A percentile compares a stretch with the other conserved stretches of the same genome.
Evolutionary conservation across 2,888 invertebrate species (phyloP).

Genomic region (Rhogogaster chlorosoma): DNA sequence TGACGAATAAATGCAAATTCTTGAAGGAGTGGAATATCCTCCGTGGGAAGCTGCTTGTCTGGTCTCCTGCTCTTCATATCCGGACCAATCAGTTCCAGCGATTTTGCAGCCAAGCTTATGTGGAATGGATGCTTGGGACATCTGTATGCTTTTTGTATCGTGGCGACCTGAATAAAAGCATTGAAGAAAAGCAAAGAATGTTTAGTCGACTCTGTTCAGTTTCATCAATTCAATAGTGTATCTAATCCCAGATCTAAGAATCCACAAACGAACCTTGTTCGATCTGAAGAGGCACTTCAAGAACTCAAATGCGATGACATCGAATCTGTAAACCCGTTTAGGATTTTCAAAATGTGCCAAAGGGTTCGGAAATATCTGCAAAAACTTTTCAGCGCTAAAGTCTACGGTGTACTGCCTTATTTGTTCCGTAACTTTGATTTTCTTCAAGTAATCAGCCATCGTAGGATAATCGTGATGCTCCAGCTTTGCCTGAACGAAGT

Average conservation of each 20-base stretch:
- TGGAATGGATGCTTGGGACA: conserved; percentile 50
- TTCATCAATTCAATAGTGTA: conserved; percentile 56
- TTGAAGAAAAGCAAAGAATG: neutral
- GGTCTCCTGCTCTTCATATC: conserved; percentile 64
- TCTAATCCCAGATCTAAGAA: conserved; percentile 55
- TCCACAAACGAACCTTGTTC: conserved; percentile 54
- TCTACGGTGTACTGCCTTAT: conserved; percentile 76
- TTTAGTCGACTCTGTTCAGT: conserved; percentile 56
- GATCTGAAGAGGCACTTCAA: conserved; percentile 61
- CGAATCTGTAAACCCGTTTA: conserved; percentile 55
- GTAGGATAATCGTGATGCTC: conserved; percentile 67
- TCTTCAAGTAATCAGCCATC: conserved; percentile 60
- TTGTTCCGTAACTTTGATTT: conserved; percentile 69
- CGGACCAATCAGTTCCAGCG: conserved; percentile 53
- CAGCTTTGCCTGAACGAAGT: conserved; percentile 64
- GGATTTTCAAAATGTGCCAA: conserved; percentile 59
- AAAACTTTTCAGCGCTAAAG: conserved; percentile 76
- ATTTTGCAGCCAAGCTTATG: conserved; percentile 64
- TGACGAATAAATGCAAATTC: conserved; percentile 73
- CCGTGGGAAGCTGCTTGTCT: conserved; percentile 57
- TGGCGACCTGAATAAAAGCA: conserved; percentile 7
- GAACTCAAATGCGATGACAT: conserved; percentile 61
- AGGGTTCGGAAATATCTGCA: conserved; percentile 78
- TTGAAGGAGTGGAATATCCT: conserved; percentile 69
- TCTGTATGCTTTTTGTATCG: conserved; percentile 32